Percentiles rank a stretch among this genome's conserved stretches.
These are phyloP conservation scores for Cantharis lateralis DNA, from an alignment of 2,888 invertebrate species.

Conservation along the genomic window DNA sequence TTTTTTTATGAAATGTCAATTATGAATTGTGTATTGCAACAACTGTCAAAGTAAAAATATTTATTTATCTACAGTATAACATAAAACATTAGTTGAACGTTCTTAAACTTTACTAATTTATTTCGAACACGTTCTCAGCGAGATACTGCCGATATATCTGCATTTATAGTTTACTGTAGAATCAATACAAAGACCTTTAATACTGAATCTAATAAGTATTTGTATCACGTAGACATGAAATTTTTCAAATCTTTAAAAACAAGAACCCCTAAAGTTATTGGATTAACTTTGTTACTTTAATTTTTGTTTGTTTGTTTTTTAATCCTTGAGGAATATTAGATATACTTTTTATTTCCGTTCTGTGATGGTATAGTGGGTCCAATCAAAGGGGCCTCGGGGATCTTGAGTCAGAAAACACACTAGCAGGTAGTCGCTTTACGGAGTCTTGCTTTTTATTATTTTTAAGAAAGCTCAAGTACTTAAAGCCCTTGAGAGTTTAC, in stretches of 20 bases:
- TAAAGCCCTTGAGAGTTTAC: slow-evolving; percentile 18
- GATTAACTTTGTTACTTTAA: slow-evolving; percentile 9
- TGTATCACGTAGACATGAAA: slow-evolving; percentile 7
- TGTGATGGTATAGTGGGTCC: slow-evolving; percentile 23
- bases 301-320: slow-evolving; percentile 25
- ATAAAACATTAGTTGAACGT: neutral
- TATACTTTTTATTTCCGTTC: slow-evolving; percentile 29
- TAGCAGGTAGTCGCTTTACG: slow-evolving; percentile 25
- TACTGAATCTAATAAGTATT: slow-evolving; percentile 2
- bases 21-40: neutral
- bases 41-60: neutral
- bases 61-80: neutral
- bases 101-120: neutral
- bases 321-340: slow-evolving; percentile 25
- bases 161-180: neutral
- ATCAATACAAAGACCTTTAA: slow-evolving; percentile 3
- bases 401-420: slow-evolving; percentile 16
- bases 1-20: neutral
- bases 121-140: neutral
- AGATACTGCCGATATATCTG: neutral
- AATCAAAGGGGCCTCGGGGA: slow-evolving; percentile 30
- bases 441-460: slow-evolving; percentile 30
- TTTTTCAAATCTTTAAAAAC: slow-evolving; percentile 1
- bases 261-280: slow-evolving; percentile 5
- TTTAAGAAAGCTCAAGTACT: slow-evolving; percentile 16